Percentiles rank a stretch among this genome's conserved stretches.
phyloP scores from a whole-genome alignment of 2,888 invertebrate genomes.

The Euplexia lucipara region DNA sequence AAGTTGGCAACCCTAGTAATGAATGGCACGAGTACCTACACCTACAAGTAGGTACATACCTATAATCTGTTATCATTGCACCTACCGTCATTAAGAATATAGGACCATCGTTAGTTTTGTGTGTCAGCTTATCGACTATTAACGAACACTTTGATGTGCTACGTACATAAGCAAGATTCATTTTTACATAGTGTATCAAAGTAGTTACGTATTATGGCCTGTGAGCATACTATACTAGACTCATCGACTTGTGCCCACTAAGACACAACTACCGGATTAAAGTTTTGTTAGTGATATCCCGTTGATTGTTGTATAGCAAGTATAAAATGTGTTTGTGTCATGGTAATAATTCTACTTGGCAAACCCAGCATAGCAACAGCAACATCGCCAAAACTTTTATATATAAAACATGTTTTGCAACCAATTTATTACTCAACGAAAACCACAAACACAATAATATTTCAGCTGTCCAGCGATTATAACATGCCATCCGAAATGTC shows the following conservation, averaged over 20 bases:
- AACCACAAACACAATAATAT: constrained; percentile 38
- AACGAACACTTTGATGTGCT: background rate
- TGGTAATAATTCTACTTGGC: background rate
- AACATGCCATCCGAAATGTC: constrained; percentile 36
- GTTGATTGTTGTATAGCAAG: no score
- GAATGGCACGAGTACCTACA: constrained; percentile 16
- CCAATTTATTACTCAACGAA: constrained; percentile 17
- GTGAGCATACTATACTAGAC: no score
- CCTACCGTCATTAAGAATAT: constrained; percentile 29
- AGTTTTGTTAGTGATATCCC: no score
- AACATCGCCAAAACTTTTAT: constrained; percentile 13
- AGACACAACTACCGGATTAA: no score
- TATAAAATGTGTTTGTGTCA: background rate
- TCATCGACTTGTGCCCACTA: no score
- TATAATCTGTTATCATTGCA: constrained; percentile 24
- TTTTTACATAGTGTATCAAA: no score
- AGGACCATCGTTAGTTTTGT: constrained; percentile 23
- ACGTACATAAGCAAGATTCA: background rate
- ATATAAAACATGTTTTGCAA: constrained; percentile 23
- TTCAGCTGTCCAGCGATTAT: constrained; percentile 44
- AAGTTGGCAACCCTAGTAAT: constrained; percentile 27
- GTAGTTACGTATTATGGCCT: no score
- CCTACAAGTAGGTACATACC: background rate
- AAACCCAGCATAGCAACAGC: constrained; percentile 1
- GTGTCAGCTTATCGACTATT: constrained; percentile 29